Base-by-base conservation (phyloP, 2,888 invertebrate species). In the Strigamia crassipes region DNA sequence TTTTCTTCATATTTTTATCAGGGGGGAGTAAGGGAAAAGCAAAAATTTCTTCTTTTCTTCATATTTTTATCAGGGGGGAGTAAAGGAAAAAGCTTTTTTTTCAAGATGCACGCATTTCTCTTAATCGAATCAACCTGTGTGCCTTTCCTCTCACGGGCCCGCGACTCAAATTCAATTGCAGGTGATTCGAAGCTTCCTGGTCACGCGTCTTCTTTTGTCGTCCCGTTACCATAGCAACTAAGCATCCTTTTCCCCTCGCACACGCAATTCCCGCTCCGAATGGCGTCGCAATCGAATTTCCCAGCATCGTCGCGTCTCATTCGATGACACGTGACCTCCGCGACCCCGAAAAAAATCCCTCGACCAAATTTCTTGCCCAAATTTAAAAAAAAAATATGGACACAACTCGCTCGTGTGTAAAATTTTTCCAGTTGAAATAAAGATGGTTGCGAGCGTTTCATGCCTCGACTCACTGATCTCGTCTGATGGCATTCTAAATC, bases 71-170 rank as follows among this genome's bases (percentile, higher is more conserved):
- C n/a, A n/a, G n/a, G n/a, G n/a, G n/a, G n/a, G n/a, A n/a, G n/a
- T n/a, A n/a, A n/a, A n/a, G n/a, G n/a, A n/a, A n/a, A n/a, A 21
- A 23, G n/a, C 21, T 21, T 66, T 66, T 21, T 66, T 66, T 23
- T 23, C 61, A 23, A 61, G 61, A 66, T 21, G 61, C 23, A 21
- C 61, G 61, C 61, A 1, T 23, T 66, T 21, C 61, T 66, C 61
- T 23, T 66, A 66, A 66, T 66, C 61, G 61, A 66, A 66, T 66
- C 61, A 66, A 66, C 61, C 21, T 66, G 61, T 66, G 61, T 66
- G 61, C 61, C 3, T 66, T 66, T 66, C 61, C 61, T 66, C 61
- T 66, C 61, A 8, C n/a, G 61, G 61, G 61, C 61, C 21, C 61
- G 6, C 27, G 61, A 66, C 61, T 66, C 61, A 66, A 66, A 66